These are phyloP conservation scores for Eupelmus urozonus DNA, from an alignment of 2,888 invertebrate species.

Conservation along the genomic window DNA sequence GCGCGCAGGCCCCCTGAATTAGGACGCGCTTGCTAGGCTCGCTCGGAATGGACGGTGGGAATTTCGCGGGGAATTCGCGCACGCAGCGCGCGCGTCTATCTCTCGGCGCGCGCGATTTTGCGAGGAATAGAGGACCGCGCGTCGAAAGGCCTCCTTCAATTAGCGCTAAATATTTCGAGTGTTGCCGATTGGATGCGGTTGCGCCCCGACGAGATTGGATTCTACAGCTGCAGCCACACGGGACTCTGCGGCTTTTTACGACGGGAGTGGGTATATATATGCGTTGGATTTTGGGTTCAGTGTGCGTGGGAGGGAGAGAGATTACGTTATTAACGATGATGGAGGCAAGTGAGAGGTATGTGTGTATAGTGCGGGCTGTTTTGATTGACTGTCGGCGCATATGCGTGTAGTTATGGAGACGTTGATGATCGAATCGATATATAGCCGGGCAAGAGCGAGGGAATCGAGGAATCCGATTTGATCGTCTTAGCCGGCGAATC, in stretches of 20 bases:
- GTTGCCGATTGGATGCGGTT: not conserved
- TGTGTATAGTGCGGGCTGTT: too few species aligned
- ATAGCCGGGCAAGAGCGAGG: too few species aligned
- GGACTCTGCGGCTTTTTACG: too few species aligned
- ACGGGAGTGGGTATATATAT: too few species aligned
- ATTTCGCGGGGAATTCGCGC: slow-evolving; percentile 31
- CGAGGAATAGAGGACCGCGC: not conserved
- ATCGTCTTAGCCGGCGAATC: not conserved
- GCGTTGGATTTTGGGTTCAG: too few species aligned
- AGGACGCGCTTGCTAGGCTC: slow-evolving; percentile 29
- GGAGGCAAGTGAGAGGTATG: too few species aligned
- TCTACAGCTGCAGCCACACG: too few species aligned
- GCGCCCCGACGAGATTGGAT: not conserved
- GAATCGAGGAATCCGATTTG: not conserved
- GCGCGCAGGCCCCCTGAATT: slow-evolving; percentile 6
- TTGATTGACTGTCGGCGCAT: too few species aligned
- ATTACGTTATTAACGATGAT: too few species aligned
- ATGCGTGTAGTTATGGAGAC: too few species aligned
- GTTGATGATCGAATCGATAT: too few species aligned
- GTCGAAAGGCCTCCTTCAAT: not conserved
- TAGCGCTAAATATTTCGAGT: not conserved
- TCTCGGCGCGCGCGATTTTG: not conserved
- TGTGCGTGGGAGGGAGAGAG: too few species aligned
- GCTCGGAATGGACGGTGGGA: slow-evolving; percentile 44
- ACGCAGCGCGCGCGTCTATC: not conserved